Evolutionary conservation across 2,888 invertebrate species (phyloP).

Genomic region (Allophyes oxyacanthae): DNA sequence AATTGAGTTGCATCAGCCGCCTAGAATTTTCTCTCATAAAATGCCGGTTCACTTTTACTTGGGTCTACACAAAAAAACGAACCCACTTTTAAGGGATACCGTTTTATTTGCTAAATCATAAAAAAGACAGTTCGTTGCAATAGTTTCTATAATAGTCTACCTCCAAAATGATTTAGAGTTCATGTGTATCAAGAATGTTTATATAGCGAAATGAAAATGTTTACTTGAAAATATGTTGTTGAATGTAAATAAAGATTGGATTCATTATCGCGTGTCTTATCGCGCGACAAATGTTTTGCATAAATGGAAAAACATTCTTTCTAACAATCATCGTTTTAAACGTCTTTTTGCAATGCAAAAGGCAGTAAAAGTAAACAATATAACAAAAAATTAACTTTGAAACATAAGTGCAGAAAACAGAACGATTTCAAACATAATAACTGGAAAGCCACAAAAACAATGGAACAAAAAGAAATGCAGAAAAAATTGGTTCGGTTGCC

Average conservation of each 20-base stretch:
- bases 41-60: slow-evolving; percentile 15
- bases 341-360: slow-evolving; percentile 24
- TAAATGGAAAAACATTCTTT: slow-evolving; percentile 38
- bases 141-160: no score
- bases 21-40: slow-evolving; percentile 35
- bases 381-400: slow-evolving; percentile 20
- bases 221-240: slow-evolving; percentile 25
- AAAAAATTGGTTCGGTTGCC: slow-evolving; percentile 71
- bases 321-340: slow-evolving; percentile 25
- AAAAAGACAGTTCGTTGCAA: no score
- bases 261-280: slow-evolving; percentile 43
- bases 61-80: slow-evolving; percentile 13
- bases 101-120: slow-evolving; percentile 13
- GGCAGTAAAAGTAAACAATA: slow-evolving; percentile 19
- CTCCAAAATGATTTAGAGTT: slow-evolving; percentile 9
- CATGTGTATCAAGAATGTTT: slow-evolving; percentile 48
- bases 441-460: slow-evolving; percentile 71
- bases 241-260: slow-evolving; percentile 42
- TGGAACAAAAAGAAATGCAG: slow-evolving; percentile 70
- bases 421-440: slow-evolving; percentile 65
- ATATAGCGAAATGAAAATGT: slow-evolving; percentile 28
- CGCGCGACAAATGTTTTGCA: slow-evolving; percentile 36
- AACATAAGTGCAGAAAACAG: slow-evolving; percentile 47
- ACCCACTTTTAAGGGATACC: slow-evolving; percentile 10
- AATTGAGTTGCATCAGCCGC: slow-evolving; percentile 46